Base-by-base conservation (phyloP, 92 coral and sea anemone genomes). In the Ricordea florida region DNA sequence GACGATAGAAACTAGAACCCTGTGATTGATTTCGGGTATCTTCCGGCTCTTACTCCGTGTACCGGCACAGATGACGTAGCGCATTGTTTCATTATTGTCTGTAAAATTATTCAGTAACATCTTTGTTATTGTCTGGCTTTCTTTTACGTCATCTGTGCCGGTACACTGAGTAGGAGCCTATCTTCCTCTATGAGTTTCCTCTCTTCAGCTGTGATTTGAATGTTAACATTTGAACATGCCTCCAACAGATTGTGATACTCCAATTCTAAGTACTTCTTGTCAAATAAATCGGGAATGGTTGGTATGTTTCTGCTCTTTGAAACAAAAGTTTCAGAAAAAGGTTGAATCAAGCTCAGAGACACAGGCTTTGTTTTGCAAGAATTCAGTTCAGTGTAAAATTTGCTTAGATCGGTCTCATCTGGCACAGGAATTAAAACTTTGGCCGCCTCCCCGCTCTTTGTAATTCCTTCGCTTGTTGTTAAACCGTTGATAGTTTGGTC, bases 311-410 rank as follows among this genome's bases (percentile, higher is more conserved):
- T 31, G n/a, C n/a, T n/a, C n/a, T n/a, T n/a, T n/a, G n/a, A n/a
- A n/a, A n/a, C n/a, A n/a, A n/a, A n/a, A n/a, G n/a, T n/a, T n/a
- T n/a, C n/a, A n/a, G n/a, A n/a, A n/a, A n/a, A n/a, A n/a, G n/a
- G n/a, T n/a, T n/a, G 33, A 13, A 61, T 29, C 41, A 81, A 61
- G 40, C 66, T 45, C 6, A 82, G 37, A 30, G 56, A 47, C 11
- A 74, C 77, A 43, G 83, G 83, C 57, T 82, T 82, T 5, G n/a
- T 61, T 33, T 60, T 71, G 51, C n/a, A n/a, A n/a, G n/a, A n/a
- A n/a, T n/a, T n/a, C n/a, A n/a, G n/a, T n/a, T n/a, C n/a, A n/a
- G n/a, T 16, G 28, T 57, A 40, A 25, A 70, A 70, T 27, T 14
- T 25, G 25, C 9, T 33, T 16, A 62, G 24, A 34, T 74, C 74